Evolutionary conservation across 2,113 vertebrate genomes (phyloP), one percentile per base, ranked within the genome.

Genomic region (Rhinogobius similis): DNA sequence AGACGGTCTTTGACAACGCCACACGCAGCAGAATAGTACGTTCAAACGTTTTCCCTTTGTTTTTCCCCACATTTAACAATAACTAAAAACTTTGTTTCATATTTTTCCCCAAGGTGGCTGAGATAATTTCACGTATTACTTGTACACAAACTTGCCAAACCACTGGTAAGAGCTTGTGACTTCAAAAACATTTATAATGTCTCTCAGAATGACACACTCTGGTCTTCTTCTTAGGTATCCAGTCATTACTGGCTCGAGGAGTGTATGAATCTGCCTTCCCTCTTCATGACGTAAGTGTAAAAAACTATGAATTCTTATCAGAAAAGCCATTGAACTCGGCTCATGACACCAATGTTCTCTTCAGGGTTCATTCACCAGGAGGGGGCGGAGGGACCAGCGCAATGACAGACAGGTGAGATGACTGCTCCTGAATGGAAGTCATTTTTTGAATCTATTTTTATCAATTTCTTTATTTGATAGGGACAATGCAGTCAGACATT

Each of bases 1-100:
- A 96, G 29, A 94, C 94, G 0, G 92, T 99, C 88, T 99, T 99
- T 87, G 94, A 98, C 82, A 98, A 92, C 7, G 94, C 95, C 26
- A 98, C 96, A 1, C 95, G 98, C 59, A 97, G 98, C 84, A 92
- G 96, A 91, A 98, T 99, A 89, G 98, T 99, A 89, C 96, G 98
- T 96, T 11, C 38, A 43, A 5, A 14, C 39, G 23, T 21, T 21
- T n/a, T 16, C 3, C 16, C 50, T 1, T 16, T 0, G 26, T 16
- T 26, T 10, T 38, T 7, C 41, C 2, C 53, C 21, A 6, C 14
- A 16, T 23, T 27, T 50, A 8, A n/a, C 0, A 12, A 21, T 13
- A 5, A 21, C n/a, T n/a, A n/a, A n/a, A n/a, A n/a, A n/a, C n/a
- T n/a, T 5, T 20, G 11, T 61, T 6, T 65, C 55, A 38, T 46